Evolutionary conservation across 2,888 invertebrate species (phyloP), one percentile per base, ranked within the genome.

Genomic region (Fissipunctia ypsillon): DNA sequence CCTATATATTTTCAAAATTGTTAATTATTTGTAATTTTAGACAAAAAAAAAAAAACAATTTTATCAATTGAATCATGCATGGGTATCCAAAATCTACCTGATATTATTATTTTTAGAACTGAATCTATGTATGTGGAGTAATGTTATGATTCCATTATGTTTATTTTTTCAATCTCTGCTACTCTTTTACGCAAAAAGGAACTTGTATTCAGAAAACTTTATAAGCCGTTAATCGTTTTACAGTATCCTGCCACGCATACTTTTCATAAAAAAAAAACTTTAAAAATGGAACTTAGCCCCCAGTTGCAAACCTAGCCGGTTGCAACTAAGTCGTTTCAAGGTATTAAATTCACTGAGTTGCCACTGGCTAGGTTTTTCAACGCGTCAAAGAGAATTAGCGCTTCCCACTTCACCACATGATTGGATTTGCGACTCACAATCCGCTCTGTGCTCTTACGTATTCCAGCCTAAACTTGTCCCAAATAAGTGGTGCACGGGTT

Each of bases 381-480:
- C 56, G 41, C 19, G 68, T 71, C 74, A 83, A 71, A 68, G 64
- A 50, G 81, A 61, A 74, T 83, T 74, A 79, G 70, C 25, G 48
- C 56, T 65, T 60, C 63, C 22, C 65, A 70, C 64, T 68, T 61
- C 41, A 74, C 80, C 80, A 45, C 80, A 12, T 70, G 64, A 83
- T 79, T 68, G 74, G 80, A 81, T 81, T 81, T 68, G 35, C 64
- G 19, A 74, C 67, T 77, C 54, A 50, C 45, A 83, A 81, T 65
- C 60, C 69, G 31, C 64, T 59, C 54, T 35, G 56, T 25, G 69
- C 52, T 79, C 56, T 66, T 52, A 65, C 56, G 56, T 73, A 83
- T 69, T 68, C 43, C 57, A 61, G 35, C n/a, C n/a, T n/a, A n/a
- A n/a, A 74, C 56, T 38, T 60, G 65, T 50, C 65, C 43, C 48